Evolutionary conservation across 2,113 vertebrate species (phyloP), one percentile per base, ranked within the genome.

Genomic region (Plectropomus leopardus): DNA sequence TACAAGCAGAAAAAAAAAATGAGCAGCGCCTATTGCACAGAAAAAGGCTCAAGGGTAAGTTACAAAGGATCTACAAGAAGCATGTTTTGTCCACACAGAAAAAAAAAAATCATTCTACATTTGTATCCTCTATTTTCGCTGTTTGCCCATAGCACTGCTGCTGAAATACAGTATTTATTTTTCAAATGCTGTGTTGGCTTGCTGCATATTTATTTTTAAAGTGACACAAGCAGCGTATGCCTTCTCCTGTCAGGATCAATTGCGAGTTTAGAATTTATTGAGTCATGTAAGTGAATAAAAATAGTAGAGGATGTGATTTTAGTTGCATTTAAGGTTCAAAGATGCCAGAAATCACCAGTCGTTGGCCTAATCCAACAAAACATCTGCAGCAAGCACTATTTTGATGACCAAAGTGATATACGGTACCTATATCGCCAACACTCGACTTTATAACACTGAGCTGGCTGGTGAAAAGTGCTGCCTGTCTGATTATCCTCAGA

Each of bases 401-500:
- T 45, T 57, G 58, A 21, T 64, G 72, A 63, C n/a, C 53, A 5
- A 3, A 48, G 65, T 76, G 58, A 82, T 72, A 63, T 16, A 59
- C 44, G 48, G 34, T 21, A 44, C 9, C 14, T 50, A 28, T 45
- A 32, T 71, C 53, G 55, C 50, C 50, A 45, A 71, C 59, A 55
- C 53, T 72, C 26, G 8, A 67, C 47, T 60, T 59, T 69, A 72
- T 34, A 53, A 67, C 61, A 66, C 40, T 8, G 1, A 55, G 42
- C 54, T 21, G 59, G 14, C 44, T n/a, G 76, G 30, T 60, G 64
- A 60, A 61, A 74, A 54, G 42, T 32, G 59, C 59, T 60, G 73
- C 17, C 77, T 76, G 61, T 76, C 60, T 78, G 61, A 59, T 67
- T 36, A 55, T 21, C 19, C 55, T 48, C 51, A 72, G 70, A 80